Conservation (phyloP, 2,888 invertebrate genomes). For the Cataglyphis albicans region DNA sequence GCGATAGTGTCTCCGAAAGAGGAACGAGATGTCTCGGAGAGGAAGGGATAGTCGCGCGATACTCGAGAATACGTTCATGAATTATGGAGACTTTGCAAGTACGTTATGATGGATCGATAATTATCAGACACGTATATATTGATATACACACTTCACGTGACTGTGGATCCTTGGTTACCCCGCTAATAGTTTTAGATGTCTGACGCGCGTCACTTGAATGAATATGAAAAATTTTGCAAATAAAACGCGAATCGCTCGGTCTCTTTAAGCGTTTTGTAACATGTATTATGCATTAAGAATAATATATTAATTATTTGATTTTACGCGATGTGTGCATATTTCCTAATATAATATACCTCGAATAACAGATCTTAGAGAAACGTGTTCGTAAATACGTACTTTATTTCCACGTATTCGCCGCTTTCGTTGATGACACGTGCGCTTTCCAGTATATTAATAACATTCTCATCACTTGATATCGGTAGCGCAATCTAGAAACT, state of each 20-base stretch:
- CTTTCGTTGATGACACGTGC: not conserved
- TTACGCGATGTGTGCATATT: not conserved
- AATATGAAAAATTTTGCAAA: not conserved
- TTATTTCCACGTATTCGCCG: not conserved
- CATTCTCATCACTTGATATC: not conserved
- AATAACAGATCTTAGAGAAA: not conserved
- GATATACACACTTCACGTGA: constrained; percentile 9
- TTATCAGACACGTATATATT: constrained; percentile 45
- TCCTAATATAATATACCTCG: not conserved
- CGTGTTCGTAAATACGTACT: not conserved
- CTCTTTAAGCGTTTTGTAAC: not conserved
- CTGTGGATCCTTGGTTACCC: constrained; percentile 2
- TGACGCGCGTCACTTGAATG: not conserved
- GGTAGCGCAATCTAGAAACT: not conserved
- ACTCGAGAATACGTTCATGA: constrained; percentile 41
- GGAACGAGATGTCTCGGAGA: constrained; percentile 23
- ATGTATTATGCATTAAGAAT: not conserved
- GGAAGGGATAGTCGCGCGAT: constrained; percentile 28
- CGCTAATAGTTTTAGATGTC: constrained; percentile 10
- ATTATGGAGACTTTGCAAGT: constrained; percentile 55
- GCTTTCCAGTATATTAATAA: constrained; percentile 6
- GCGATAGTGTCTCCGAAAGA: constrained; percentile 63
- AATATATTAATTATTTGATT: not conserved
- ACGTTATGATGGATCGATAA: constrained; percentile 50
- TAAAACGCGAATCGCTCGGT: not conserved